Evolutionary conservation across 2,113 vertebrate genomes (phyloP).

Genomic region (Vicugna pacos): DNA sequence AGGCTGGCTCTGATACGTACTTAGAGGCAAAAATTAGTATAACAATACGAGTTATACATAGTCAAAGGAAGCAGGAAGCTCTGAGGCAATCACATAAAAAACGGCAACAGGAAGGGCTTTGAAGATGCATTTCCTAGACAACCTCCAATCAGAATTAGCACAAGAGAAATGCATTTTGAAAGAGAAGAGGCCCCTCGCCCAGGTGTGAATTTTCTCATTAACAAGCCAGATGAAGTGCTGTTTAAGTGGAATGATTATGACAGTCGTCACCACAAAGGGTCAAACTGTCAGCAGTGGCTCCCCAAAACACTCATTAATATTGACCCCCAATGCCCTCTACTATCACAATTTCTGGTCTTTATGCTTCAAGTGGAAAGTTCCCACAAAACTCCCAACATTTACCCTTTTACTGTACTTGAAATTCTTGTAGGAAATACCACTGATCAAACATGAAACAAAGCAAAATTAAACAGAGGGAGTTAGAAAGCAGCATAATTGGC

Average conservation of each 20-base stretch:
- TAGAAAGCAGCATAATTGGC: background rate
- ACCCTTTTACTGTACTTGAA: background rate
- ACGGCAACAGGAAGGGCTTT: background rate
- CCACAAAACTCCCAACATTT: background rate
- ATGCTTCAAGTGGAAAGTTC: background rate
- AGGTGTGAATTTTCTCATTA: slow-evolving; percentile 26
- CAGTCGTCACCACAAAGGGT: background rate
- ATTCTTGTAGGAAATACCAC: background rate
- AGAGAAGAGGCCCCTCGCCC: background rate
- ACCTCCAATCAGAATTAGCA: background rate
- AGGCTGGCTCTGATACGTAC: background rate
- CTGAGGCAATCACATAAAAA: slow-evolving; percentile 32
- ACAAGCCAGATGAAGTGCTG: background rate
- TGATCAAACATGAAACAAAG: background rate
- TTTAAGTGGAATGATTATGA: background rate
- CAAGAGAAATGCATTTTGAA: background rate
- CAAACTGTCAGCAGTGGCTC: background rate
- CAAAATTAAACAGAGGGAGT: background rate
- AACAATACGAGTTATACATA: slow-evolving; percentile 51
- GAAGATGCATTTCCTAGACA: slow-evolving; percentile 23
- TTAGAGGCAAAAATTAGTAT: slow-evolving; percentile 12
- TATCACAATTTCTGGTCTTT: background rate
- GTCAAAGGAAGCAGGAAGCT: slow-evolving; percentile 30
- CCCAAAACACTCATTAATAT: background rate
- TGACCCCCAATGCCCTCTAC: background rate